Percentiles rank a stretch among this genome's conserved stretches.
Conservation (phyloP, 2,797 vertebrate genomes). For the Tamandua tetradactyla region DNA sequence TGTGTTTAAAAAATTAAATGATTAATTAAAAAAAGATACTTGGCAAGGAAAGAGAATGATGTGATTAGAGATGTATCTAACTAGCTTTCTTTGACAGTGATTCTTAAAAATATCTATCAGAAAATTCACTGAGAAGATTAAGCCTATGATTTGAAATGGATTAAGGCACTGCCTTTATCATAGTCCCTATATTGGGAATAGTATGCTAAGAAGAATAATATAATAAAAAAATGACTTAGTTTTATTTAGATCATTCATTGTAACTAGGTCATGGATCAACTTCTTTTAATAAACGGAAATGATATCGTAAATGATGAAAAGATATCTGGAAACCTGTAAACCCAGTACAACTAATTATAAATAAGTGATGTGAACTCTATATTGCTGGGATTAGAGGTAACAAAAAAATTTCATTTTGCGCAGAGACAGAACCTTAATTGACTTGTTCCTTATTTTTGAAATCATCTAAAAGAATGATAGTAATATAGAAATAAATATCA, state of each 20-base stretch:
- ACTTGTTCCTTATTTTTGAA: conserved; percentile 4
- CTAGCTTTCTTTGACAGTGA: neutral
- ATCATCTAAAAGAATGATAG: neutral
- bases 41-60: neutral
- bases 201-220: neutral
- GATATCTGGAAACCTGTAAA: neutral
- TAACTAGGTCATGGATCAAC: neutral
- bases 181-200: neutral
- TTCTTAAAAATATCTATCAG: neutral
- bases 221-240: neutral
- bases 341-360: neutral
- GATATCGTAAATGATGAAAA: neutral
- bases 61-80: neutral
- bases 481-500: neutral
- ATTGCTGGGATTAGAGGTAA: neutral
- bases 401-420: neutral
- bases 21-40: neutral
- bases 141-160: neutral
- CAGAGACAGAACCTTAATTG: neutral
- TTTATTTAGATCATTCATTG: neutral
- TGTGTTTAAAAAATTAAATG: neutral
- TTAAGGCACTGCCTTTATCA: neutral
- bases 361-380: neutral
- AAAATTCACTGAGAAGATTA: neutral
- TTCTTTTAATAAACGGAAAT: neutral